A percentile compares a stretch with the other conserved stretches of the same genome.
Evolutionary conservation across 2,797 vertebrate species (phyloP).

Genomic region (Gymnoscopelus microlampas): DNA sequence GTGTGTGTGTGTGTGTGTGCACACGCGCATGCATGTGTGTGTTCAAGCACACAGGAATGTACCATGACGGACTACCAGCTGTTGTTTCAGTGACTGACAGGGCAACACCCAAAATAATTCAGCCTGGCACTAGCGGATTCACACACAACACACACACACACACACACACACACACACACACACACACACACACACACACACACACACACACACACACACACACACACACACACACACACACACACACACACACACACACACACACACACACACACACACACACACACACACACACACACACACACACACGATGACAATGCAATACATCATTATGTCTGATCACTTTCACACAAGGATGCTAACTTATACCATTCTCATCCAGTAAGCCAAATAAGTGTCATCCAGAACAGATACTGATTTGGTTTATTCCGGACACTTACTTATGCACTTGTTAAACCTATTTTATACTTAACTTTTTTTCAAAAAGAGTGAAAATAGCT

Average conservation of each 20-base stretch:
- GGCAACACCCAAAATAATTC: conserved; percentile 63
- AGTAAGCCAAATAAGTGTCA: no score
- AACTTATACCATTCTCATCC: no score
- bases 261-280: not conserved
- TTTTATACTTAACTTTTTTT: no score
- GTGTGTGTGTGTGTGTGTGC: no score
- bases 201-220: conserved; percentile 4
- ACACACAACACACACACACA: conserved; percentile 17
- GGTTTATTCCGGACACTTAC: no score
- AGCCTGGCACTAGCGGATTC: conserved; percentile 10
- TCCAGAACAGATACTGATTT: no score
- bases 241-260: conserved; percentile 12
- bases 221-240: no score
- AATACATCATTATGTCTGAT: not conserved
- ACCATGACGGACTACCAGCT: conserved; percentile 72
- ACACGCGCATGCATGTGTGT: no score
- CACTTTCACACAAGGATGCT: no score
- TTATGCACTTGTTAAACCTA: no score
- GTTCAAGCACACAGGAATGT: conserved; percentile 59
- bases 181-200: conserved; percentile 17
- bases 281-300: conserved; percentile 26
- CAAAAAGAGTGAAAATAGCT: no score
- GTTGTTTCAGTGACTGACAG: conserved; percentile 54
- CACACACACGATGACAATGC: not conserved
- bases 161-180: conserved; percentile 15